Percentiles rank a stretch among this genome's conserved stretches.
These are phyloP conservation scores for Eublepharis macularius DNA, from an alignment of 2,113 vertebrate genomes.

Conservation along the genomic window DNA sequence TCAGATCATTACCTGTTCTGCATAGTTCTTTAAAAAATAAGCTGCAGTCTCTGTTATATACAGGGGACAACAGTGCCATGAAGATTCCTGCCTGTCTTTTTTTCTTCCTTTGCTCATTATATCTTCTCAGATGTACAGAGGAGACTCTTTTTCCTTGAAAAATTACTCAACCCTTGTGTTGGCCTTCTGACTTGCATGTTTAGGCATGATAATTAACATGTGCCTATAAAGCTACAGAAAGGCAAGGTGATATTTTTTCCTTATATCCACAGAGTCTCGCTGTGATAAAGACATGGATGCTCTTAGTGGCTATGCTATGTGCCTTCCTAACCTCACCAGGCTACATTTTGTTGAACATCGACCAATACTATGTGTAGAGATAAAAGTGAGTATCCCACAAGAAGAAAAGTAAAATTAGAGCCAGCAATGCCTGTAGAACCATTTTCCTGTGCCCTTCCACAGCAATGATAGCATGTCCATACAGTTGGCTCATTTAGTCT, in stretches of 20 bases:
- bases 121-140: too few species aligned
- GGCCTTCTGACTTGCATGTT: neutral
- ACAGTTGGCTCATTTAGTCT: neutral
- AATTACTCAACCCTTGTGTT: neutral
- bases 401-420: too few species aligned
- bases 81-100: too few species aligned
- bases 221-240: neutral
- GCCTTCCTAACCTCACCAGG: slow-evolving; percentile 93
- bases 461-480: neutral
- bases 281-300: slow-evolving; percentile 97
- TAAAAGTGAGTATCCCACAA: slow-evolving; percentile 83
- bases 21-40: too few species aligned
- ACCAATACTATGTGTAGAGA: slow-evolving; percentile 93
- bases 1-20: too few species aligned
- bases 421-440: neutral
- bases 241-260: neutral
- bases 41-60: too few species aligned
- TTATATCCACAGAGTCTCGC: slow-evolving; percentile 82
- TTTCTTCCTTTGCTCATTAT: too few species aligned
- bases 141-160: too few species aligned
- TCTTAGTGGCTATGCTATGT: slow-evolving; percentile 92
- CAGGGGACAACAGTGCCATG: too few species aligned
- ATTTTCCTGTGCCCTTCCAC: neutral
- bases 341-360: slow-evolving; percentile 83
- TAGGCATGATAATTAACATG: too few species aligned